These are phyloP conservation scores for Arctocebus calabarensis DNA, from an alignment of 2,797 vertebrate genomes.

Conservation along the genomic window DNA sequence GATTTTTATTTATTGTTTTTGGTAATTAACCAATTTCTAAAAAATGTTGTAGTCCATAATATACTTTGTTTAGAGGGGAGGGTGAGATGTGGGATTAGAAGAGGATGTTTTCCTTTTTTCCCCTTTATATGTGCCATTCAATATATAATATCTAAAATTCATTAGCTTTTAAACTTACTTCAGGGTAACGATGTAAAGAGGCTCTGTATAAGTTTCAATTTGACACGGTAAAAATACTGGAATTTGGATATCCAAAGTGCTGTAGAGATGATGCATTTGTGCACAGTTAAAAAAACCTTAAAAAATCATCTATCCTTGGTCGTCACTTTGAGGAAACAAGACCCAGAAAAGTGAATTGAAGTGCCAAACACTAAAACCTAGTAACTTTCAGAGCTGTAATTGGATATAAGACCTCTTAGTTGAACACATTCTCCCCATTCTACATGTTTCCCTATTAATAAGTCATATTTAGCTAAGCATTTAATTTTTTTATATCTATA, in stretches of 20 bases:
- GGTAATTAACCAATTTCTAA: neutral
- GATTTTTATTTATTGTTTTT: constrained; percentile 10
- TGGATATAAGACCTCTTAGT: neutral
- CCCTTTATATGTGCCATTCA: neutral
- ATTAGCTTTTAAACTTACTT: constrained; percentile 54
- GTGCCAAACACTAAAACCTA: neutral
- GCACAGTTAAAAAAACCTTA: neutral
- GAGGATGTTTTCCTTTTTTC: neutral
- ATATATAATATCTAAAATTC: neutral
- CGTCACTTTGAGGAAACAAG: neutral
- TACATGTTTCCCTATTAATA: neutral
- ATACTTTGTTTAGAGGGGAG: neutral
- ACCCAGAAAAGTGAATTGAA: neutral
- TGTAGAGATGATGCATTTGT: neutral
- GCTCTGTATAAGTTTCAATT: neutral
- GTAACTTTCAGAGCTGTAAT: neutral
- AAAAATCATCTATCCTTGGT: neutral
- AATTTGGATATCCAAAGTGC: too few species aligned
- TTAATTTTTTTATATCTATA: neutral
- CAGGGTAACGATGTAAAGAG: neutral
- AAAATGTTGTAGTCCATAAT: neutral
- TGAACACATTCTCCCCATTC: neutral
- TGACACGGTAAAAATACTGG: neutral
- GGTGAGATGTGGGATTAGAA: neutral
- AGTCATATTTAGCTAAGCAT: neutral